Base-by-base conservation (phyloP, 2,888 invertebrate genomes). In the Agriopis aurantiaria region DNA sequence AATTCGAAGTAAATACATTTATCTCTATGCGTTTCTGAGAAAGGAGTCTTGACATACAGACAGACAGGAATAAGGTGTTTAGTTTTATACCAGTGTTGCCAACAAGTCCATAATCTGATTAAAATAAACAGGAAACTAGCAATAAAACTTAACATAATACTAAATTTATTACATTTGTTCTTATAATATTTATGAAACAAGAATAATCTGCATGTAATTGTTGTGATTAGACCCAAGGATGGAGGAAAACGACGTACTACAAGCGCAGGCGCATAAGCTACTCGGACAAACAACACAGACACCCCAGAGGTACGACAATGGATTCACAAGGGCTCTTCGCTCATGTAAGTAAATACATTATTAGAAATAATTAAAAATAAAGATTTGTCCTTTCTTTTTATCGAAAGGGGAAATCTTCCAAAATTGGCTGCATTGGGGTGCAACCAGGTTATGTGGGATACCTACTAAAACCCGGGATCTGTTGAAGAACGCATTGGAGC, bases 241-340 rank as follows among this genome's bases (percentile, higher is more conserved):
- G 88, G 90, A 89, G 2, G 89, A 91, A 14, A 85, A 85, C 17
- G 90, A 91, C 17, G 83, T 62, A 9, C 46, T 80, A 3, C 87
- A 80, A 49, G 86, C 89, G 52, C 93, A 93, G 62, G 93, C 93
- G 59, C 92, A 88, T 65, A 91, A 91, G 65, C 82, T 94, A 17
- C 86, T 94, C 2, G 93, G 92, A 0, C 91, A 91, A 77, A 90
- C 89, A 73, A 83, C 87, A 0, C 78, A 69, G 48, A 72, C 64
- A 0, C 80, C 84, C 0, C 80, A 73, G 68, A 84, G 79, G 63
- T 82, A 83, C 46, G 93, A 93, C 73, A 93, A 86, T 55, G 85
- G 84, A 4, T 75, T 92, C 0, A 92, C 90, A 0, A 87, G 85
- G 71, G 78, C 85, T 8, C 74, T 94, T 45, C 83, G 92, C 79